Conservation (phyloP, 2,888 invertebrate genomes). For the Agriotes lineatus region DNA sequence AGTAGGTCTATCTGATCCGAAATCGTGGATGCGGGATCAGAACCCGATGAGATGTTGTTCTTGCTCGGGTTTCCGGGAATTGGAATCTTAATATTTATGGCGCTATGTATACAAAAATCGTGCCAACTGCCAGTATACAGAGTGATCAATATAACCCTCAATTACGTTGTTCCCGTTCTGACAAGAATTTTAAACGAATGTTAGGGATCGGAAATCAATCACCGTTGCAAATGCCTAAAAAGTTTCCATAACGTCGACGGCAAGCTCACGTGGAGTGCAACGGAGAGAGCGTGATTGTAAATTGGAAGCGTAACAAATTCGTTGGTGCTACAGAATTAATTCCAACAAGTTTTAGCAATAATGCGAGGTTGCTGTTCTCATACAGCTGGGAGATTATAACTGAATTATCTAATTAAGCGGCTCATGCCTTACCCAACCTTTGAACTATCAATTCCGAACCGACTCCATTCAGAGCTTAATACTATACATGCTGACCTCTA, state of each 20-base stretch:
- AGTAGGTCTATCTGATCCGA: slow-evolving; percentile 2
- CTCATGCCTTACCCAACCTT: slow-evolving; percentile 41
- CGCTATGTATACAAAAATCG: slow-evolving; percentile 5
- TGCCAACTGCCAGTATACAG: not conserved
- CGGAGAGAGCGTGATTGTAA: too few relatives aligned
- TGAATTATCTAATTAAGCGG: slow-evolving; percentile 43
- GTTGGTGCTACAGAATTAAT: slow-evolving; percentile 16
- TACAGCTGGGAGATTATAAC: slow-evolving; percentile 42
- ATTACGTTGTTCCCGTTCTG: not conserved
- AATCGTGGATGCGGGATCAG: slow-evolving; percentile 4
- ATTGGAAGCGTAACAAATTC: slow-evolving; percentile 9
- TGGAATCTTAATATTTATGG: slow-evolving; percentile 18
- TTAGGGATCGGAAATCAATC: not conserved
- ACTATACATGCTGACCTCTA: slow-evolving; percentile 26
- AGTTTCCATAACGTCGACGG: not conserved
- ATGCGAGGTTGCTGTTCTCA: slow-evolving; percentile 25
- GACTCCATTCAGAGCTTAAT: slow-evolving; percentile 24
- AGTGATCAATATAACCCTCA: not conserved
- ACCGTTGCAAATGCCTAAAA: not conserved
- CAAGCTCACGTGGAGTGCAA: too few relatives aligned
- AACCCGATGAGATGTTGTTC: slow-evolving; percentile 4
- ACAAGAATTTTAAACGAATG: not conserved
- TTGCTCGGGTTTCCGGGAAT: not conserved
- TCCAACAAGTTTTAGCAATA: slow-evolving; percentile 37
- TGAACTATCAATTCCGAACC: slow-evolving; percentile 36